phyloP scores from a whole-genome alignment of 2,797 vertebrate species.

The Tarsius wallacei region DNA sequence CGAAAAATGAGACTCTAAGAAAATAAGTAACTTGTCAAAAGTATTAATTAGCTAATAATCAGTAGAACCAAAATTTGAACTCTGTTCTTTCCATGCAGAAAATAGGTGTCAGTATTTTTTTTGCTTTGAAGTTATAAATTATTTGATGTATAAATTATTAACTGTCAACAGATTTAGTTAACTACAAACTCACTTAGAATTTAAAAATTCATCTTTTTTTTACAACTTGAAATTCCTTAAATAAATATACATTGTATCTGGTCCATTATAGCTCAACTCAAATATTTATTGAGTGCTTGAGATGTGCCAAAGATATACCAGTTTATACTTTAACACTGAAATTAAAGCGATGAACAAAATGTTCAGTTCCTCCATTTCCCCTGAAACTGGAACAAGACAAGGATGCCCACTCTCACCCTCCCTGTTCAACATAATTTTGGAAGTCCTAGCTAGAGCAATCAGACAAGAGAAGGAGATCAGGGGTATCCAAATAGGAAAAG shows the following conservation, averaged over 20 bases:
- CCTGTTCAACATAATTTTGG: no score
- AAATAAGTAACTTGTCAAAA: conserved; percentile 39
- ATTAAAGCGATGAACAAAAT: background rate
- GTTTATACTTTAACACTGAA: conserved; percentile 26
- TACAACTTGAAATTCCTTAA: background rate
- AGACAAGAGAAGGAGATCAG: no score
- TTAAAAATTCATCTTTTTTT: conserved; percentile 20
- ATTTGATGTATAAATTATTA: conserved; percentile 50
- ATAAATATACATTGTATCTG: background rate
- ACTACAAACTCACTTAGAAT: conserved; percentile 48
- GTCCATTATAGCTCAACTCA: background rate
- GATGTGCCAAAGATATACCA: background rate
- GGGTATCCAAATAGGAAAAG: no score
- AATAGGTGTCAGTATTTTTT: background rate
- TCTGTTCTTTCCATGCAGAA: background rate
- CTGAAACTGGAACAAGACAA: no score
- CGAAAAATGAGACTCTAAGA: conserved; percentile 40
- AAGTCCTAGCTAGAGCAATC: no score
- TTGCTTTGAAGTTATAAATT: background rate
- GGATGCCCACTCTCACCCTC: no score
- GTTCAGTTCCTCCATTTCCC: no score
- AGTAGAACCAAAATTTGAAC: conserved; percentile 22
- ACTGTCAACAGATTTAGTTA: background rate
- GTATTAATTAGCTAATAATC: background rate
- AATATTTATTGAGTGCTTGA: background rate